Base-by-base conservation (phyloP, 2,113 vertebrate genomes). In the Chionodraco myersi region DNA sequence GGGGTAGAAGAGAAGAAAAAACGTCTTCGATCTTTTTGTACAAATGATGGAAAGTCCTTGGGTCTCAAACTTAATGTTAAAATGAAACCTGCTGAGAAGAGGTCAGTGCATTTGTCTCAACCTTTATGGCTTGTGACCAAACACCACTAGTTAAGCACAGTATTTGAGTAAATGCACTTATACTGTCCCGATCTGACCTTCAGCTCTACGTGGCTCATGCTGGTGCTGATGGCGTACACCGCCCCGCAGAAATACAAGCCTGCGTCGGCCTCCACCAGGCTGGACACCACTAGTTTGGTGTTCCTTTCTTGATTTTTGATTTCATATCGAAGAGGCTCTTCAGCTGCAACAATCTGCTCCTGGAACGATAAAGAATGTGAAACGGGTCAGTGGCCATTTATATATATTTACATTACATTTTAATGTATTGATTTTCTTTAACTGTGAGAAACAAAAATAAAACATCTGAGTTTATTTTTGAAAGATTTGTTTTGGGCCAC, bases 221-320 rank as follows among this genome's bases (percentile, higher is more conserved):
- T 92, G 54, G 74, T 82, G 3, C 92, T 88, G 41, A 97, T 71
- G 4, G 64, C 47, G 76, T 96, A 99, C 34, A 81, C 15, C 0
- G 96, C 97, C 0, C 82, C 93, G 73, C 97, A 99, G 80, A 80
- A 87, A 75, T 96, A 99, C 61, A 54, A n/a, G 0, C 96, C 95
- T 3, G 63, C 23, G 26, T 99, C 96, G 1, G 88, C 73, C 56
- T 92, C 74, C 0, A 92, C 87, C 69, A 98, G 85, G 5, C 94
- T 91, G 36, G 65, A 10, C 70, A 98, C 90, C 70, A 89, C 87
- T 75, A 98, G 88, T 63, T 74, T 88, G 3, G 89, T 86, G 12
- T 71, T 70, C 47, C 73, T 66, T 0, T 44, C 49, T 0, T 70
- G 13, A 1, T 48, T 82, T 52, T 62, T 36, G 26, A 94, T 89